Conservation (phyloP, 2,797 vertebrate species). For the Astyanax mexicanus region DNA sequence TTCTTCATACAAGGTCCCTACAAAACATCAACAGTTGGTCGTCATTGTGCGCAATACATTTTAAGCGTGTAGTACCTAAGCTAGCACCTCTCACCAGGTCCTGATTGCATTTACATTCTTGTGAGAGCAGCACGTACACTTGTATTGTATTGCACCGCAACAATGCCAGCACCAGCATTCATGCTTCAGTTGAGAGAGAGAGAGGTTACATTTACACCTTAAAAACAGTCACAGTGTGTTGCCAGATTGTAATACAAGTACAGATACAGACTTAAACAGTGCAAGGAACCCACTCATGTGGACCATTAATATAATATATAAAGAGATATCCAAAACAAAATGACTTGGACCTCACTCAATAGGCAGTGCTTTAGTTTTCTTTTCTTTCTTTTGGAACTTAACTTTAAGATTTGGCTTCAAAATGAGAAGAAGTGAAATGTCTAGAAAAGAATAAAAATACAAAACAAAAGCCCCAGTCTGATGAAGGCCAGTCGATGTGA, state of each 20-base stretch:
- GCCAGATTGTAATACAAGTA: conserved; percentile 27
- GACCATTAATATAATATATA: conserved; percentile 9
- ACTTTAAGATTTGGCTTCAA: conserved; percentile 19
- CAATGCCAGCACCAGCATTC: conserved; percentile 46
- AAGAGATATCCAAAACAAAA: conserved; percentile 7
- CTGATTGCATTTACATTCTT: conserved; percentile 46
- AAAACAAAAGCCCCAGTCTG: conserved; percentile 10
- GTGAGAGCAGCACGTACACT: conserved; percentile 32
- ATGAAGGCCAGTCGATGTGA: conserved; percentile 23
- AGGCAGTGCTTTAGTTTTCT: conserved; percentile 53
- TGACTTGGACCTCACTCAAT: conserved; percentile 12
- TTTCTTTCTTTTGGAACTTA: background rate
- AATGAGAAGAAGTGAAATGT: background rate
- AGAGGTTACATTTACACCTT: conserved; percentile 11
- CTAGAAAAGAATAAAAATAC: conserved; percentile 8
- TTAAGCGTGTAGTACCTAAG: background rate
- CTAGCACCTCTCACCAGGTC: background rate
- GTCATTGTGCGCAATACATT: background rate
- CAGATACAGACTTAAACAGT: conserved; percentile 37
- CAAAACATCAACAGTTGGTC: background rate
- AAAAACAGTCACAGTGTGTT: conserved; percentile 27
- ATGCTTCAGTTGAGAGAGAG: background rate
- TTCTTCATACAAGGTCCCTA: background rate
- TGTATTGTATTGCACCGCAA: conserved; percentile 42
- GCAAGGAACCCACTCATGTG: conserved; percentile 17